A percentile compares a stretch with the other conserved stretches of the same genome.
phyloP scores from a whole-genome alignment of 2,797 vertebrate species.

The Halcyon smyrnensis region DNA sequence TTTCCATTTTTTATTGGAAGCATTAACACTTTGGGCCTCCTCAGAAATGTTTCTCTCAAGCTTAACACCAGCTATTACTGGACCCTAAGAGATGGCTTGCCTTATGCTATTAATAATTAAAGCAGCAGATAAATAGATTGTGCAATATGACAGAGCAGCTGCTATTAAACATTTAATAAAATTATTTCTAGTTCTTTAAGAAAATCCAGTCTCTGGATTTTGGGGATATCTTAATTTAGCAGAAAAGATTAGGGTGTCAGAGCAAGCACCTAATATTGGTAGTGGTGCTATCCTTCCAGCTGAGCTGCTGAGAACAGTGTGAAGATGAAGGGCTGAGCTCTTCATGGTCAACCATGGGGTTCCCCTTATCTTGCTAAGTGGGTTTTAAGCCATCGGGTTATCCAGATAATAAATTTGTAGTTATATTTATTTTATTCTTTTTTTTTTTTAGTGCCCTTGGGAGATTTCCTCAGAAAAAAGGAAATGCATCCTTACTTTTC shows the following conservation, averaged over 20 bases:
- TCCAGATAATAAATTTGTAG: neutral
- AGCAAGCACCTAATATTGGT: neutral
- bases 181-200: neutral
- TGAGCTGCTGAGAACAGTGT: neutral
- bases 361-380: neutral
- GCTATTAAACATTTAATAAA: neutral
- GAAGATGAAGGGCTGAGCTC: rapidly evolving
- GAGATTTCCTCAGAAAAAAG: neutral
- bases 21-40: neutral
- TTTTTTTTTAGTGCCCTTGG: neutral
- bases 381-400: neutral
- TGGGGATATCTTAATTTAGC: neutral
- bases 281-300: neutral
- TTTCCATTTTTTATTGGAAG: neutral
- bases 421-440: neutral
- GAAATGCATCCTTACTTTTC: neutral
- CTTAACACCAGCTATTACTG: neutral
- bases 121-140: neutral
- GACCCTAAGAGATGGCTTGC: neutral
- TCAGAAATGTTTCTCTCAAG: neutral
- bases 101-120: neutral
- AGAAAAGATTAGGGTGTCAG: neutral
- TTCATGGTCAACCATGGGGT: neutral
- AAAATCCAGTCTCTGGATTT: neutral
- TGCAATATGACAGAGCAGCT: neutral